These are phyloP conservation scores for Subacronicta megacephala DNA, from an alignment of 2,888 invertebrate species.

Conservation along the genomic window DNA sequence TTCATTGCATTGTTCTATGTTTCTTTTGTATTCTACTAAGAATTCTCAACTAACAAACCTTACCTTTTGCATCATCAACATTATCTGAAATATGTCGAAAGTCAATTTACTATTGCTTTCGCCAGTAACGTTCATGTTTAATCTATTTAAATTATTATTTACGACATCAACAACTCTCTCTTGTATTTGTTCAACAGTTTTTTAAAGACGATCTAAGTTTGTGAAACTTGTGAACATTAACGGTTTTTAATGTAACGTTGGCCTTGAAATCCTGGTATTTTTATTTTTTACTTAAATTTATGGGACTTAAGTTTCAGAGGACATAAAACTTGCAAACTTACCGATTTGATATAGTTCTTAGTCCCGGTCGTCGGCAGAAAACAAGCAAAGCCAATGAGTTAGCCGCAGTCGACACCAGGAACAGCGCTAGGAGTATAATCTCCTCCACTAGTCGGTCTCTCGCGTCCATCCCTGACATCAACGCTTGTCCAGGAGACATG, in stretches of 20 bases:
- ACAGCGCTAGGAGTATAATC: conserved; percentile 86
- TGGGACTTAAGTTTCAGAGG: conserved; percentile 10
- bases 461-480: conserved; percentile 86
- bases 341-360: conserved; percentile 95
- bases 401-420: conserved; percentile 92
- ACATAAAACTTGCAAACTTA: conserved; percentile 72
- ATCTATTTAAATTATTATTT: conserved; percentile 55
- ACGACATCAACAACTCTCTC: conserved; percentile 54
- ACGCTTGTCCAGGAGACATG: conserved; percentile 85
- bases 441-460: conserved; percentile 85
- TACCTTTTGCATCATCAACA: conserved; percentile 45
- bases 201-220: conserved; percentile 39
- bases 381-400: conserved; percentile 93
- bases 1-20: conserved; percentile 28
- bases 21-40: conserved; percentile 1
- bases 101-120: conserved; percentile 65
- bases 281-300: conserved; percentile 22
- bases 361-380: conserved; percentile 92
- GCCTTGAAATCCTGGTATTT: conserved; percentile 50
- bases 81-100: conserved; percentile 56
- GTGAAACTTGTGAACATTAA: conserved; percentile 48
- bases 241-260: conserved; percentile 48
- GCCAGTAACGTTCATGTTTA: conserved; percentile 60
- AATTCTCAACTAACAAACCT: conserved; percentile 22
- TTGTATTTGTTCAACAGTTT: conserved; percentile 35